Percentiles rank a stretch among this genome's conserved stretches.
phyloP scores from a whole-genome alignment of 1,140 invertebrate genomes.

The Onthophagus taurus region DNA sequence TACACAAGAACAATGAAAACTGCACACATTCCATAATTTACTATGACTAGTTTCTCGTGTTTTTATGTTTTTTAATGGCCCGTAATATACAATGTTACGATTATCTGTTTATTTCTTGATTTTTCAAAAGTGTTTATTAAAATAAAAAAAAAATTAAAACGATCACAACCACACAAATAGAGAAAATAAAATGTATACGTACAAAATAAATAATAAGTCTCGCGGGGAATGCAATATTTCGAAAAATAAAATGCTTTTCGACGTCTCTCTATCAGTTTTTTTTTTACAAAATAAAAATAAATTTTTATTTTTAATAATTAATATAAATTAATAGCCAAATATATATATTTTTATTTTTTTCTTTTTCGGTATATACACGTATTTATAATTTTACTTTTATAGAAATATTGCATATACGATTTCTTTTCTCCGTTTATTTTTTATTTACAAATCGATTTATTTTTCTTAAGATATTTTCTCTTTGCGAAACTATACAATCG shows the following conservation, averaged over 20 bases:
- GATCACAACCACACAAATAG: slow-evolving; percentile 23
- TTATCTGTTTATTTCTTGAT: too few relatives aligned
- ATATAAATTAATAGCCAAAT: too few relatives aligned
- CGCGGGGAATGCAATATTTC: slow-evolving; percentile 26
- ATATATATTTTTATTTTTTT: not conserved
- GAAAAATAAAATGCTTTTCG: slow-evolving; percentile 8
- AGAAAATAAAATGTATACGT: slow-evolving; percentile 7
- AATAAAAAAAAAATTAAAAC: slow-evolving; percentile 17
- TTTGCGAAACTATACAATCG: too few relatives aligned
- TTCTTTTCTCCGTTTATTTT: slow-evolving; percentile 8
- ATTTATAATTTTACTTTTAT: slow-evolving; percentile 19
- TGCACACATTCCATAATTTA: slow-evolving; percentile 31
- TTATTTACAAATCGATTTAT: slow-evolving; percentile 3
- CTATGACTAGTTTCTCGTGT: slow-evolving; percentile 33
- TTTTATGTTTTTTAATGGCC: slow-evolving; percentile 15
- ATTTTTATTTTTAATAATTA: slow-evolving; percentile 18
- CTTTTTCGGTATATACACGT: slow-evolving; percentile 6
- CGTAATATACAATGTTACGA: slow-evolving; percentile 3
- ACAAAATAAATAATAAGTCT: slow-evolving; percentile 11
- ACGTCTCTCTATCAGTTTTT: slow-evolving; percentile 13
- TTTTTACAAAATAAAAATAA: slow-evolving; percentile 24
- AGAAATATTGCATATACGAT: slow-evolving; percentile 30
- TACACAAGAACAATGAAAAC: slow-evolving; percentile 25
- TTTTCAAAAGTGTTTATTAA: too few relatives aligned
- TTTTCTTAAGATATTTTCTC: slow-evolving; percentile 5